A percentile compares a stretch with the other conserved stretches of the same genome.
Conservation (phyloP, 2,888 invertebrate species). For the Megaustenia siamemsis region DNA sequence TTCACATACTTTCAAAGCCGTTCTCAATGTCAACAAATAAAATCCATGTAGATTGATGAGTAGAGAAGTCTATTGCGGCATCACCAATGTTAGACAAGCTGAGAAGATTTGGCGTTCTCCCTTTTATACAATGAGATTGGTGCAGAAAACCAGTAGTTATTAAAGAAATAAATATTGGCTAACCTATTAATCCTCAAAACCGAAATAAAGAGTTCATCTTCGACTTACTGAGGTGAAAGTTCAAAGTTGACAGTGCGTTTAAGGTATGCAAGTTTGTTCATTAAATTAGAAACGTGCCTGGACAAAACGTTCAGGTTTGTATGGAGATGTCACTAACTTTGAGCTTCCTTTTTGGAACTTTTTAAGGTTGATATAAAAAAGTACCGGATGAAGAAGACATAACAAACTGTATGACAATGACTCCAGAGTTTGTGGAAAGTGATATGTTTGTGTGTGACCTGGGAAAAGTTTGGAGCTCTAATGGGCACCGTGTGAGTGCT, state of each 20-base stretch:
- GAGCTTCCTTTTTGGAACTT: slow-evolving; percentile 52
- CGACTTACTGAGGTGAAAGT: background rate
- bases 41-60: no score
- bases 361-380: slow-evolving; percentile 53
- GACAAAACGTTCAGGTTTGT: background rate
- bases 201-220: background rate
- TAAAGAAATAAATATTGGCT: background rate
- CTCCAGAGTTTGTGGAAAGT: slow-evolving; percentile 40
- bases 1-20: no score
- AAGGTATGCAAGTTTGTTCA: background rate
- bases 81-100: no score
- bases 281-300: background rate
- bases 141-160: no score
- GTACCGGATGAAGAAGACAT: slow-evolving; percentile 14
- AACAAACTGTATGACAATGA: slow-evolving; percentile 27
- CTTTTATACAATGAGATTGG: no score
- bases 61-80: no score
- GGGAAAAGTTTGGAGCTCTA: slow-evolving; percentile 40
- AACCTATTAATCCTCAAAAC: background rate
- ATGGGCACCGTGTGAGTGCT: slow-evolving; percentile 67
- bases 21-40: no score
- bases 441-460: slow-evolving; percentile 41
- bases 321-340: background rate
- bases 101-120: no score
- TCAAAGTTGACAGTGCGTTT: background rate